Evolutionary conservation across 2,113 vertebrate genomes (phyloP).

Genomic region (Oryctolagus cuniculus): DNA sequence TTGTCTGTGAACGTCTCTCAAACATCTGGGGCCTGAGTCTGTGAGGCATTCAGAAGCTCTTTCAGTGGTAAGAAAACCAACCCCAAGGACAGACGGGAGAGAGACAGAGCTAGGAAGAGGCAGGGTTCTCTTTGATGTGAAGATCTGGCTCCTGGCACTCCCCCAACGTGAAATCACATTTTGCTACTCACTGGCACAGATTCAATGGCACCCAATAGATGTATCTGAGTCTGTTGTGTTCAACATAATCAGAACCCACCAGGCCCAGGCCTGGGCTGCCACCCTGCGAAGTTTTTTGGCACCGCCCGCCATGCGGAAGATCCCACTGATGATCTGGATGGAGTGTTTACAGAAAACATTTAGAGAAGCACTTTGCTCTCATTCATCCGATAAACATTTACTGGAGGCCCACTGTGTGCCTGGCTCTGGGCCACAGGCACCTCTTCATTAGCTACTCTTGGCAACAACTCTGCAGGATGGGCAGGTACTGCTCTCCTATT

Average conservation of each 20-base stretch:
- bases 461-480: conserved; percentile 37
- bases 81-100: neutral
- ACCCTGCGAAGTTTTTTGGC: conserved; percentile 68
- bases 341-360: conserved; percentile 77
- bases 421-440: conserved; percentile 55
- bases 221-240: conserved; percentile 73
- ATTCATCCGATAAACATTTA: conserved; percentile 67
- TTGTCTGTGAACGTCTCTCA: conserved; percentile 61
- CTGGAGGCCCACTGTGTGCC: conserved; percentile 46
- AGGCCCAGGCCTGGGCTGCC: conserved; percentile 50
- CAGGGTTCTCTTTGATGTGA: neutral
- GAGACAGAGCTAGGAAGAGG: neutral
- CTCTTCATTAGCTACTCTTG: conserved; percentile 69
- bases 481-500: neutral
- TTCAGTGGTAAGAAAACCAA: neutral
- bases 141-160: neutral
- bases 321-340: conserved; percentile 57
- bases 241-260: conserved; percentile 61
- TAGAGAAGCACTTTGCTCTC: conserved; percentile 61
- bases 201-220: conserved; percentile 42
- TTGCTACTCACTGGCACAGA: conserved; percentile 40
- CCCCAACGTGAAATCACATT: conserved; percentile 38
- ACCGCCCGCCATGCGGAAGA: conserved; percentile 38
- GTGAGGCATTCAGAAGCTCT: conserved; percentile 9
- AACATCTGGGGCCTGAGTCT: conserved; percentile 64